A percentile compares a stretch with the other conserved stretches of the same genome.
Evolutionary conservation across 2,113 vertebrate genomes (phyloP).

Genomic region (Chinchilla lanigera): DNA sequence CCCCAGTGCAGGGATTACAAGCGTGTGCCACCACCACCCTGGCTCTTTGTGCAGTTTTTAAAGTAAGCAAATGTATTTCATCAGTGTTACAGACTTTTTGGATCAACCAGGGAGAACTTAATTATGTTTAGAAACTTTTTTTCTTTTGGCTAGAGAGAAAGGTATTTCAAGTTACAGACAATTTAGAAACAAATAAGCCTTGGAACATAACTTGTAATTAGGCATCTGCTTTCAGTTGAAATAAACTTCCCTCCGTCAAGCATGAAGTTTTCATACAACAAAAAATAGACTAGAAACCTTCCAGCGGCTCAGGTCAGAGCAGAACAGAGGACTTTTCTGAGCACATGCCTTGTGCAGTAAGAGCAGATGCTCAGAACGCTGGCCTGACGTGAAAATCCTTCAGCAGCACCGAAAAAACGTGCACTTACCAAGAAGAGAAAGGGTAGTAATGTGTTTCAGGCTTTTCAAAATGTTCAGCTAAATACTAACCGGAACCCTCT

Average conservation of each 20-base stretch:
- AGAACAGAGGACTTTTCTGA: not conserved
- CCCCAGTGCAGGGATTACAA: not conserved
- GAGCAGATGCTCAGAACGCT: not conserved
- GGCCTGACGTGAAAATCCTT: not conserved
- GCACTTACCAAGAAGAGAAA: slow-evolving; percentile 1
- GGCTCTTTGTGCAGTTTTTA: not conserved
- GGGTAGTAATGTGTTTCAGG: not conserved
- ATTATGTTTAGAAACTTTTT: not conserved
- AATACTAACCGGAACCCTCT: not conserved
- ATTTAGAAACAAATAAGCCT: slow-evolving; percentile 46
- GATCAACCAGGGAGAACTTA: slow-evolving; percentile 1
- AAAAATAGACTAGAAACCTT: slow-evolving; percentile 22
- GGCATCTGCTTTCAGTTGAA: slow-evolving; percentile 51
- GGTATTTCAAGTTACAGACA: slow-evolving; percentile 53
- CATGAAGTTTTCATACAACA: slow-evolving; percentile 30
- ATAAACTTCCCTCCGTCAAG: slow-evolving; percentile 36
- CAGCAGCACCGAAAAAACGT: not conserved
- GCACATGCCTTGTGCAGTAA: not conserved
- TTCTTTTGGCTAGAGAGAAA: not conserved
- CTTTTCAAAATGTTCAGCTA: not conserved
- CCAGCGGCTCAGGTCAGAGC: not conserved
- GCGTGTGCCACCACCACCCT: not conserved
- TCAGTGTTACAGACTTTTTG: not conserved
- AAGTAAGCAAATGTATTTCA: not conserved
- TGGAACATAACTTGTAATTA: slow-evolving; percentile 36